Percentiles rank a stretch among this genome's conserved stretches.
Evolutionary conservation across 92 coral and sea anemone genomes (phyloP).

Genomic region (Palythoa heliodiscus): DNA sequence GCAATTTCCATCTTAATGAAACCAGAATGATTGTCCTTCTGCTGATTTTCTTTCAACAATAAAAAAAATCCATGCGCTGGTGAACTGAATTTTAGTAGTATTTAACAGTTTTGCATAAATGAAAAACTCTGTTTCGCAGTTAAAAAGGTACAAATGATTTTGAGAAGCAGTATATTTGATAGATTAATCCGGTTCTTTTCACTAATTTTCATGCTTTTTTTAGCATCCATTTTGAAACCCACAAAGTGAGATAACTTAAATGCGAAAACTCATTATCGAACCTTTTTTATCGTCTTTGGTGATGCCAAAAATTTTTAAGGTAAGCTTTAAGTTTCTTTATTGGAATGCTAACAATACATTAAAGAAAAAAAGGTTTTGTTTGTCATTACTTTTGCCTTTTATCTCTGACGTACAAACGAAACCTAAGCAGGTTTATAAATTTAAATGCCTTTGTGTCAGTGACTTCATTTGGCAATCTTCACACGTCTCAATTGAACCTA

Average conservation of each 20-base stretch:
- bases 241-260: not conserved
- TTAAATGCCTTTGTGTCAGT: conserved; percentile 8
- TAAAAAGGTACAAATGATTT: not conserved
- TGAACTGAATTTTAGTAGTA: not conserved
- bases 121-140: not conserved
- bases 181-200: not conserved
- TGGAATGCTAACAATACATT: not conserved
- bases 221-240: not conserved
- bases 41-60: not conserved
- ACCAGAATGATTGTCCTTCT: not conserved
- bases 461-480: conserved; percentile 19
- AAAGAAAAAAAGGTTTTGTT: not conserved
- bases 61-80: not conserved
- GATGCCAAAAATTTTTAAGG: not conserved
- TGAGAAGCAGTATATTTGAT: not conserved
- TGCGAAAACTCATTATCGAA: not conserved
- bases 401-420: not conserved
- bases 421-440: not conserved
- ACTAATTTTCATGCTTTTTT: not conserved
- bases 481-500: conserved; percentile 2
- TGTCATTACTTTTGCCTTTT: conserved; percentile 2
- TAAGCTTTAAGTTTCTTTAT: not conserved
- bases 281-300: not conserved
- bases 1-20: not conserved
- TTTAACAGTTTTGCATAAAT: not conserved